Evolutionary conservation across 2,113 vertebrate genomes (phyloP), one percentile per base, ranked within the genome.

Genomic region (Campylomormyrus tamandua): DNA sequence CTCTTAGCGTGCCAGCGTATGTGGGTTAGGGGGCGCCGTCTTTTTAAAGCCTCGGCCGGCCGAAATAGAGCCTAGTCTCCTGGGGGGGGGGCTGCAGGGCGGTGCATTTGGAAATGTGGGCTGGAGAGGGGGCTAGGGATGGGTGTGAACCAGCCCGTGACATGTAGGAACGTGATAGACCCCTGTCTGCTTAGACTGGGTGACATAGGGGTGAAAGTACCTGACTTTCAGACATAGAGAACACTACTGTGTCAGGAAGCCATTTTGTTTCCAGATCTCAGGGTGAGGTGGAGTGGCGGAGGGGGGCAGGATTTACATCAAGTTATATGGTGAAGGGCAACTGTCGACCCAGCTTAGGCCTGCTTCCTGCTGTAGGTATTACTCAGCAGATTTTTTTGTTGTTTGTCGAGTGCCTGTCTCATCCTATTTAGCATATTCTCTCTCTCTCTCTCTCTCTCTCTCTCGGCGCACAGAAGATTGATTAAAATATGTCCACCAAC

Each of bases 51-150:
- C n/a, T 84, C 85, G 77, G 93, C 27, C n/a, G 13, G 48, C 93
- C 94, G 95, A 95, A 96, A 95, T 94, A 95, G 92, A 91, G 94
- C 92, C 93, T 95, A 94, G 93, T 93, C 92, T 92, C n/a, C 39
- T 39, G 39, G 87, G 35, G 27, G 45, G 92, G 92, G 93, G 92
- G 91, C 87, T 92, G 92, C 83, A 77, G 90, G 62, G 83, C 24
- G 90, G 5, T 27, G 58, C 62, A 90, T 35, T 53, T 48, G 56
- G 62, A 35, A 48, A 19, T 62, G 58, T 19, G 56, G 66, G 10
- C 15, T 88, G 27, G 45, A 8, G 45, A 17, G 45, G 49, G 85
- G 21, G 10, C 49, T 19, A 19, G 46, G 49, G 17, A 49, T 4
- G 19, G 84, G 48, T 35, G 84, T 42, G 84, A 39, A 77, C 35